Evolutionary conservation across 2,888 invertebrate species (phyloP).

Genomic region (Mesoligia furuncula): DNA sequence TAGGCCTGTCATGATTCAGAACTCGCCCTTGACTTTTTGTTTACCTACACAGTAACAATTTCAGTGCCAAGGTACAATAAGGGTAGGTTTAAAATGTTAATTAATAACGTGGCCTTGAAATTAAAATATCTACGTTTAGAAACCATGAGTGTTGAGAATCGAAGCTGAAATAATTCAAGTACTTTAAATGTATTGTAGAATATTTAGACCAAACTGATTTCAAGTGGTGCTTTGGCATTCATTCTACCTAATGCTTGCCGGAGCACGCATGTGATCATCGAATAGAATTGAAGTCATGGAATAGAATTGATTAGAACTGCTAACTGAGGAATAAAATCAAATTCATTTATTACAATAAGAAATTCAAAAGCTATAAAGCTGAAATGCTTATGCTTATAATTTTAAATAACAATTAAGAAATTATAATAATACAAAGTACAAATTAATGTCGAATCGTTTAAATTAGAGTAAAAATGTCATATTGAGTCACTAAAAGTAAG

Average conservation of each 20-base stretch:
- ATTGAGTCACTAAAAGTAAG: background rate
- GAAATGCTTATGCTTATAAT: background rate
- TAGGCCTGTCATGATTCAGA: background rate
- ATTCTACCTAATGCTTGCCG: slow-evolving; percentile 28
- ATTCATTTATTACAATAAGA: background rate
- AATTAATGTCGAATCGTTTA: background rate
- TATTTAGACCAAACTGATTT: slow-evolving; percentile 45
- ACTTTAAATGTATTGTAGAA: slow-evolving; percentile 33
- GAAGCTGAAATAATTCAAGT: slow-evolving; percentile 43
- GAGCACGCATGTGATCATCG: slow-evolving; percentile 1
- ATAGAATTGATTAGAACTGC: slow-evolving; percentile 13
- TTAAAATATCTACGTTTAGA: slow-evolving; percentile 32
- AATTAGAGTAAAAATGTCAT: background rate
- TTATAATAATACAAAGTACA: background rate
- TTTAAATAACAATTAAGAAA: background rate
- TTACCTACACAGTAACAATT: background rate
- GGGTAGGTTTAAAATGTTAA: slow-evolving; percentile 38
- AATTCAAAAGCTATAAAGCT: background rate
- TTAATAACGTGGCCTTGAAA: slow-evolving; percentile 43
- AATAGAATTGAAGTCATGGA: background rate
- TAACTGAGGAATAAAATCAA: background rate
- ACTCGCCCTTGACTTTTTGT: slow-evolving; percentile 3
- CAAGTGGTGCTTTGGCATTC: slow-evolving; percentile 46
- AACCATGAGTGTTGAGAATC: slow-evolving; percentile 11
- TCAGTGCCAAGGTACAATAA: background rate